Evolutionary conservation across 2,888 invertebrate species (phyloP), one percentile per base, ranked within the genome.

Genomic region (Dynastes tityus): DNA sequence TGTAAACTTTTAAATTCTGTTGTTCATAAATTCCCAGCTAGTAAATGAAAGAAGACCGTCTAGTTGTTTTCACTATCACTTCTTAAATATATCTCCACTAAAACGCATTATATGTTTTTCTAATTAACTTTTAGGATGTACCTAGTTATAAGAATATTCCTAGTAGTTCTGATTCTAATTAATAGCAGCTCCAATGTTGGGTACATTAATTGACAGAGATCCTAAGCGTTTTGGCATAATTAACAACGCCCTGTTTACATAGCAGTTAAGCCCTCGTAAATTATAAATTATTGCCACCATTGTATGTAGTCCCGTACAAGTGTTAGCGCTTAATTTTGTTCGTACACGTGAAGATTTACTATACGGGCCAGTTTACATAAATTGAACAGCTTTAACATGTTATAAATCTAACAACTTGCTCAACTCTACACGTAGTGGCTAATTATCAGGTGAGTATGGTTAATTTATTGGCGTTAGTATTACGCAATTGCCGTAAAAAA

Each of bases 261-360:
- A 45, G 45, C 2, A 37, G 32, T 63, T 63, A 63, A 29, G 13
- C 63, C 63, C 13, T 63, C 63, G 11, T 63, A 63, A 63, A 63
- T 63, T 63, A 63, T 32, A 63, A 63, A 63, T 63, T 63, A 63
- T 63, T 63, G 63, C 29, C 29, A 27, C 29, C 9, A 63, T 63
- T 32, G n/a, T 29, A 29, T 58, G 58, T n/a, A 58, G 22, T 16
- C n/a, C 11, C 3, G 29, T 63, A 29, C 9, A 63, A 63, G 63
- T 63, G 63, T 63, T 63, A 63, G 63, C 29, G 63, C 22, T 63
- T 63, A 63, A 63, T 63, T 63, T 45, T 11, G 45, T 11, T 61
- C 29, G 13, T 63, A 32, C 27, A 63, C n/a, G 6, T 13, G 4
- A 29, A 63, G 63, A 32, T 63, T 32, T 63, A 61, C 61, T 61